Evolutionary conservation across 1,140 invertebrate species (phyloP), one percentile per base, ranked within the genome.

Genomic region (Lerema accius): DNA sequence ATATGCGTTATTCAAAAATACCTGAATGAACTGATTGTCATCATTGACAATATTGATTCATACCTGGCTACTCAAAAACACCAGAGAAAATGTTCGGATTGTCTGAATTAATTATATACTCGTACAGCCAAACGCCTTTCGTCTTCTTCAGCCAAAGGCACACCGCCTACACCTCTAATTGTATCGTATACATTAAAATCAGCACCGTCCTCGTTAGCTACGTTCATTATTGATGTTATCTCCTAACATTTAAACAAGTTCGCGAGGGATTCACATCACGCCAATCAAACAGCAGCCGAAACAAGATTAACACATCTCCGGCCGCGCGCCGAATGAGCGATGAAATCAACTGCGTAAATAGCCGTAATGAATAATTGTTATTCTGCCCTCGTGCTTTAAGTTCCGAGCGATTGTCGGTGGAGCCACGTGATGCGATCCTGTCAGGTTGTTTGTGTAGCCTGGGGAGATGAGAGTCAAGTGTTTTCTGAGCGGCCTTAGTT

Each of bases 361-460:
- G 45, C n/a, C 42, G 32, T 66, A 66, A 66, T 66, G 49, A 66
- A 66, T 60, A 53, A 59, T 66, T 51, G 53, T 66, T 66, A 66
- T 66, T 60, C 64, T 42, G 32, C 46, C 56, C 17, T 32, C 19
- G 48, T 51, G 51, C 49, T 42, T 16, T 13, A 28, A 40, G 26
- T 50, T 40, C 4, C 39, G 32, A 48, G 49, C 43, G 28, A 51
- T 51, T 7, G 4, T 7, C 19, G 28, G 9, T 32, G 28, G 28
- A 7, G 28, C 28, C 9, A 7, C 28, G 28, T 32, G 3, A 32
- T 7, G 28, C 7, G 28, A 4, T 32, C 7, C 9, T 32, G 28
- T 32, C 28, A 32, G 28, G 7, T 32, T 32, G 2, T 32, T 32
- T 4, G 9, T 32, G 7, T 32, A 5, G 5, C 19, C 19, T 23